Base-by-base conservation (phyloP, 2,113 vertebrate genomes). In the Tylochromis polylepis region DNA sequence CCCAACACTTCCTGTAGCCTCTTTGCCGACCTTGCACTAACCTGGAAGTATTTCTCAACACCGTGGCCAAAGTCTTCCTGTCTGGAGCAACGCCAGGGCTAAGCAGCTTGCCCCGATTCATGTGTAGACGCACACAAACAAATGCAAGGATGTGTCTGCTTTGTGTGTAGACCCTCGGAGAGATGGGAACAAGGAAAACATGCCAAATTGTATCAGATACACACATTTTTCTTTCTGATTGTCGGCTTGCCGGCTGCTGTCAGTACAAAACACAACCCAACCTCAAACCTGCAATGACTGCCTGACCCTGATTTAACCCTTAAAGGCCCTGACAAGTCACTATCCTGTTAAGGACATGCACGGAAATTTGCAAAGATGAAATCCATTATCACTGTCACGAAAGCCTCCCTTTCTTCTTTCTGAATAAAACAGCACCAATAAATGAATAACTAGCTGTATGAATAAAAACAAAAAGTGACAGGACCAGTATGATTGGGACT, bases 31-130 rank as follows among this genome's bases (percentile, higher is more conserved):
- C 94, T 88, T 9, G 55, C 2, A 2, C 12, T 91, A 82, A 95
- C 94, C 94, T 91, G 94, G 94, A 95, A 94, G 92, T 90, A 85
- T 91, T 95, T 91, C 92, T 94, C 94, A 94, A 92, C 94, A 88
- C 90, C 59, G 2, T 1, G 20, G 82, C 86, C 46, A 12, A 86
- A 89, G 83, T 87, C 89, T 94, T 93, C 92, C 94, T 91, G 90
- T 88, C 82, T 93, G 91, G 89, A 72, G 58, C 4, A 5, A 7
- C 12, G 88, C 88, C 91, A 91, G 78, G 55, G 56, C 81, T 89
- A 84, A 89, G 67, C 89, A 77, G 91, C 84, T 86, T 82, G 85
- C 34, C 55, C 58, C 31, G 55, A 85, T 58, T 49, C 80, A 7
- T 27, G 27, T 78, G 27, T 53, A 65, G 24, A 81, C 34, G 55